A percentile compares a stretch with the other conserved stretches of the same genome.
phyloP scores from a whole-genome alignment of 2,888 invertebrate genomes.

The Apamea monoglypha region DNA sequence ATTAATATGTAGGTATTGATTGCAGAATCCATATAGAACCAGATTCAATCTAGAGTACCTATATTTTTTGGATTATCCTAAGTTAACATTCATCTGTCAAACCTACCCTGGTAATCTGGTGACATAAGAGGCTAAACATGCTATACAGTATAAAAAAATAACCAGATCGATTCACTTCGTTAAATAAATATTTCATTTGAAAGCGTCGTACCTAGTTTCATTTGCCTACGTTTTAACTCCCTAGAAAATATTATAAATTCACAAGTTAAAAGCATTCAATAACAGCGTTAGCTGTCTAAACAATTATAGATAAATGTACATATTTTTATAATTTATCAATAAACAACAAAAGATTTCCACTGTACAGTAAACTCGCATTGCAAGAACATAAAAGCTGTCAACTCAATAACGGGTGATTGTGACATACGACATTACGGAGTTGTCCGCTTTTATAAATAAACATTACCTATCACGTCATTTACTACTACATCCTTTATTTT shows the following conservation, averaged over 20 bases:
- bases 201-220: neutral
- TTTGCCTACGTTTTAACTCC: neutral
- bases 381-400: conserved; percentile 31
- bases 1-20: neutral
- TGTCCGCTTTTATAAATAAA: conserved; percentile 16
- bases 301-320: neutral
- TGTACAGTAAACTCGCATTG: conserved; percentile 39
- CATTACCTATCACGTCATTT: conserved; percentile 35
- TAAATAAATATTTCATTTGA: neutral
- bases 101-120: neutral
- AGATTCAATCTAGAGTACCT: neutral
- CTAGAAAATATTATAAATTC: neutral
- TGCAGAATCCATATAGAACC: neutral
- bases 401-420: conserved; percentile 26
- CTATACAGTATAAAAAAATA: too few species aligned
- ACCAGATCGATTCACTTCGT: neutral
- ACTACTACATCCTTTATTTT: conserved; percentile 6
- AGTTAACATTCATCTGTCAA: too few species aligned
- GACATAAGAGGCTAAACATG: neutral
- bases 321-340: neutral
- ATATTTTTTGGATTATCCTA: neutral
- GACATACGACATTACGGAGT: conserved; percentile 17
- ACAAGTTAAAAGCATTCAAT: neutral
- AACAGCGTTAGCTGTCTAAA: conserved; percentile 5
- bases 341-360: conserved; percentile 48